phyloP scores from a whole-genome alignment of 2,888 invertebrate genomes.

The Oligia strigilis region DNA sequence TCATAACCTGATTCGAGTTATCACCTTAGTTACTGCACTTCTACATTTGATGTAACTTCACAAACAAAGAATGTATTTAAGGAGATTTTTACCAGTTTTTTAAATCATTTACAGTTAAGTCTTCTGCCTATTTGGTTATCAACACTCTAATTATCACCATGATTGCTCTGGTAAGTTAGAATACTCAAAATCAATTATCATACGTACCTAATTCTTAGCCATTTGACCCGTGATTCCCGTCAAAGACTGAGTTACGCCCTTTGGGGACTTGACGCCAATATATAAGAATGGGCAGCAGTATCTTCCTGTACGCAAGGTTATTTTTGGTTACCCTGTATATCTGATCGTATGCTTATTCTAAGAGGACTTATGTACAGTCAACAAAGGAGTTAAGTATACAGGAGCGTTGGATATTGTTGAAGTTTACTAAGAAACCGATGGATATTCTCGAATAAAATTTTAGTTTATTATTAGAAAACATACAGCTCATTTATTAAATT shows the following conservation, averaged over 20 bases:
- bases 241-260: not conserved
- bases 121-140: slow-evolving; percentile 50
- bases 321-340: not conserved
- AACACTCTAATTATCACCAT: slow-evolving; percentile 68
- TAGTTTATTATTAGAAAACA: no score
- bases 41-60: slow-evolving; percentile 80
- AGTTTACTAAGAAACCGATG: no score
- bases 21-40: slow-evolving; percentile 81
- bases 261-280: not conserved
- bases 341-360: not conserved
- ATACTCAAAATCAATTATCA: not conserved
- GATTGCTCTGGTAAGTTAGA: slow-evolving; percentile 80
- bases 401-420: no score
- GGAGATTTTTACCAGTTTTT: slow-evolving; percentile 66
- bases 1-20: slow-evolving; percentile 82
- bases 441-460: no score
- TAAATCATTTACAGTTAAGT: slow-evolving; percentile 72
- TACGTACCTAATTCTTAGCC: not conserved
- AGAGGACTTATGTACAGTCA: not conserved
- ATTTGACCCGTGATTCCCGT: not conserved
- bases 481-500: no score
- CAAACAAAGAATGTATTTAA: slow-evolving; percentile 86
- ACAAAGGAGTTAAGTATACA: no score
- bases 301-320: not conserved
- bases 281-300: not conserved